Evolutionary conservation across 2,113 vertebrate species (phyloP), one percentile per base, ranked within the genome.

Genomic region (Hystrix brachyura): DNA sequence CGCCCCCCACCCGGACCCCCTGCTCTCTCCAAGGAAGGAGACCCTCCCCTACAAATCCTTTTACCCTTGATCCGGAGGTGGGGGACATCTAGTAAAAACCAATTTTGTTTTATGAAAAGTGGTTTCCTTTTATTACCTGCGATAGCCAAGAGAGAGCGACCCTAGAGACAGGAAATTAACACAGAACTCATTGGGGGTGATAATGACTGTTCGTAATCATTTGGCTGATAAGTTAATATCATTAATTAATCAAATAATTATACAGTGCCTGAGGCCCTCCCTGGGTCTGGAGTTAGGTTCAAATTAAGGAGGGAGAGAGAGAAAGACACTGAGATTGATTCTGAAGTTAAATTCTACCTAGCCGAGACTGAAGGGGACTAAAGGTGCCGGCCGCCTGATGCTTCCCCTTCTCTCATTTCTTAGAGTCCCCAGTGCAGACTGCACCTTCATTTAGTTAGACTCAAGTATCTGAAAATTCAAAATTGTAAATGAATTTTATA

Each of bases 161-260:
- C 48, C 32, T 62, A 29, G 81, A n/a, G 46, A 88, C 93, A 89
- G 94, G 86, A 97, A 96, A 96, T 95, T 78, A 96, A 53, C 78
- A 57, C 57, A 38, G 94, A 86, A 95, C 79, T 86, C 91, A 79
- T 19, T 74, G 91, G 59, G 76, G 51, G 91, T 69, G 96, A 97
- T 96, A 96, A 97, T 92, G 95, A 72, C 23, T 25, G 71, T 57
- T 87, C 72, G 60, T 93, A 93, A 96, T 86, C 91, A 94, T 87
- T 82, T 21, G 82, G 80, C 76, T 95, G 96, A 96, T 97, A 91
- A 93, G 91, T 97, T 95, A 88, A 89, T 96, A 78, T 65, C 95
- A 95, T 95, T 97, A 96, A 95, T 97, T 94, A 93, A 89, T 96
- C 88, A 82, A 79, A 81, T 93, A 95, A 96, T 96, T 93, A 95